These are phyloP conservation scores for Enteromius anoplus DNA, from an alignment of 2,797 vertebrate species.

Conservation along the genomic window DNA sequence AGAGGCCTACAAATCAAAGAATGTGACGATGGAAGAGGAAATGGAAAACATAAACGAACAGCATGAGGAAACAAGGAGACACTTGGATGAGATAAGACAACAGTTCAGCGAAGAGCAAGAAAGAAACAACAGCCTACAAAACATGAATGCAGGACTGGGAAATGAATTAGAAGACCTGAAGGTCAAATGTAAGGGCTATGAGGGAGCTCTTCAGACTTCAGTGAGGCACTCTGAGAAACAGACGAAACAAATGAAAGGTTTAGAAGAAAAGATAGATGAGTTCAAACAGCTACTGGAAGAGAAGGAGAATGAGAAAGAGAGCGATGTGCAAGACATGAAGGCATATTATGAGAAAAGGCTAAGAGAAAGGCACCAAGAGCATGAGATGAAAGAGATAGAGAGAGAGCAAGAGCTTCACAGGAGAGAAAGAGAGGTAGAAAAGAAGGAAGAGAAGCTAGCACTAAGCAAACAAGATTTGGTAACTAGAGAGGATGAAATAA, in stretches of 20 bases:
- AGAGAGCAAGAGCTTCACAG: constrained; percentile 42
- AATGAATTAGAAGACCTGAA: constrained; percentile 59
- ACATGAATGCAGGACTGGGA: constrained; percentile 61
- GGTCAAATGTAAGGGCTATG: constrained; percentile 55
- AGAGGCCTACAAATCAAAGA: constrained; percentile 50
- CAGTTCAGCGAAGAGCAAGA: constrained; percentile 52
- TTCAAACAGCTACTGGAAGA: constrained; percentile 61
- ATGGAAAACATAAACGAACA: constrained; percentile 66
- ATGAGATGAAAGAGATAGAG: constrained; percentile 43
- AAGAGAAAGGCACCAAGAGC: constrained; percentile 47
- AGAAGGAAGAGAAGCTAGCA: constrained; percentile 44
- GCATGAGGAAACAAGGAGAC: constrained; percentile 58
- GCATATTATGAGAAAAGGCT: constrained; percentile 54
- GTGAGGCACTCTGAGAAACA: constrained; percentile 44
- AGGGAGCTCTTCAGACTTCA: constrained; percentile 29
- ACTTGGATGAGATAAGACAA: constrained; percentile 32
- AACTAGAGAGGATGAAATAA: constrained; percentile 39
- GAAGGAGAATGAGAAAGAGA: constrained; percentile 47
- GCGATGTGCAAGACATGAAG: constrained; percentile 57
- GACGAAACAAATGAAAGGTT: constrained; percentile 43
- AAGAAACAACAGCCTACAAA: constrained; percentile 57
- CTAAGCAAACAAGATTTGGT: constrained; percentile 36
- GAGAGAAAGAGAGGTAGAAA: constrained; percentile 51
- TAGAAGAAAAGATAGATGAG: constrained; percentile 50
- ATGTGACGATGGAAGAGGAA: constrained; percentile 67